Percentiles rank a stretch among this genome's conserved stretches.
These are phyloP conservation scores for Strix aluco DNA, from an alignment of 2,113 vertebrate species.

Conservation along the genomic window DNA sequence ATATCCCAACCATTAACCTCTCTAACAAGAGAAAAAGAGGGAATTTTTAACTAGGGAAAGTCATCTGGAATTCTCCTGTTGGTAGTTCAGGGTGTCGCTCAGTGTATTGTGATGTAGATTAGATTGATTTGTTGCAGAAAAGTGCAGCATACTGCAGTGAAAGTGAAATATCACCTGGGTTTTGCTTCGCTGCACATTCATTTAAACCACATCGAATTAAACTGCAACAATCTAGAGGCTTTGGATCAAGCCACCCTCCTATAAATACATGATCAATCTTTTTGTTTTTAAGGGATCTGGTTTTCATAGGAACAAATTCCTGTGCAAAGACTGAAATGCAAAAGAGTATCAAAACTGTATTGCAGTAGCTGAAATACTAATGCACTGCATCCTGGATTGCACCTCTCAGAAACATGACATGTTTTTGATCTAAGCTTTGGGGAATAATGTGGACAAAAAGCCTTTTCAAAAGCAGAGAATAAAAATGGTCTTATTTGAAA, in stretches of 20 bases:
- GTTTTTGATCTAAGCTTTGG: slow-evolving; percentile 29
- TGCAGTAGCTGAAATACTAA: slow-evolving; percentile 9
- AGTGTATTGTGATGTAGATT: not conserved
- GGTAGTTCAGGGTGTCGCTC: not conserved
- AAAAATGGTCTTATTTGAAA: slow-evolving; percentile 51
- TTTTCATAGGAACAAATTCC: not conserved
- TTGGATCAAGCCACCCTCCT: not conserved
- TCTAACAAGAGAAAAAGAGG: not conserved
- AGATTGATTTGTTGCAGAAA: not conserved
- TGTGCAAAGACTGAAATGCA: not conserved
- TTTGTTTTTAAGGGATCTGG: not conserved
- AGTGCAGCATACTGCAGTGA: not conserved
- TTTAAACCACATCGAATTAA: not conserved
- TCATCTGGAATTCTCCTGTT: not conserved
- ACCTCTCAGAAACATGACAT: not conserved
- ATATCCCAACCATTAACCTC: not conserved
- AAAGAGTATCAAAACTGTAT: not conserved
- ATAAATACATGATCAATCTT: not conserved
- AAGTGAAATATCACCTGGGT: slow-evolving; percentile 21
- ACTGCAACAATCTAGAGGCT: not conserved
- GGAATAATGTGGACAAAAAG: slow-evolving; percentile 30
- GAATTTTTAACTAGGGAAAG: not conserved
- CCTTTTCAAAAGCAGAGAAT: slow-evolving; percentile 39
- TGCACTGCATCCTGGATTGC: not conserved
- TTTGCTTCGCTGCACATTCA: not conserved